Percentiles rank a stretch among this genome's conserved stretches.
Conservation (phyloP, 2,113 vertebrate genomes). For the Mormyrus lacerda region DNA sequence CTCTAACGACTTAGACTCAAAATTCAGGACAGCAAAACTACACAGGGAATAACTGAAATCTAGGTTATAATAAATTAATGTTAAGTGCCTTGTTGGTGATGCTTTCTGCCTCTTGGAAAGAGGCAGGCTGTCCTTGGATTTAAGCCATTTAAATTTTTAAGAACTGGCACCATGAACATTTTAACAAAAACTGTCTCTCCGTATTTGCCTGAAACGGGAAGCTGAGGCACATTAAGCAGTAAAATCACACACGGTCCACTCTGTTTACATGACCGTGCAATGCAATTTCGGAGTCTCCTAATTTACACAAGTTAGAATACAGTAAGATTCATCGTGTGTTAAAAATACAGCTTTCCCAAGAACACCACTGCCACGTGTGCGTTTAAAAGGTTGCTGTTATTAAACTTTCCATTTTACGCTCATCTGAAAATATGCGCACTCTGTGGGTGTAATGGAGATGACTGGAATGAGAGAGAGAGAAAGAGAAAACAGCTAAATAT, state of each 20-base stretch:
- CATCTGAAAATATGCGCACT: constrained; percentile 43
- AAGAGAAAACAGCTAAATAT: constrained; percentile 45
- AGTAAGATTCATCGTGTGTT: neutral
- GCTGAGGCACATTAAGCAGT: neutral
- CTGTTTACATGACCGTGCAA: neutral
- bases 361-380: constrained; percentile 39
- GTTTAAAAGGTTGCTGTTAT: constrained; percentile 41
- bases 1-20: neutral
- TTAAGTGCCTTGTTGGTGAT: constrained; percentile 11
- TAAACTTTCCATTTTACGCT: constrained; percentile 42
- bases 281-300: neutral
- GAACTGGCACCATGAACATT: neutral
- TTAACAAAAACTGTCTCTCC: neutral
- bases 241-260: neutral
- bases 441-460: constrained; percentile 44
- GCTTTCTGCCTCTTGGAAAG: constrained; percentile 2
- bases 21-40: constrained; percentile 17
- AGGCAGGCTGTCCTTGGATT: neutral
- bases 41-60: constrained; percentile 17
- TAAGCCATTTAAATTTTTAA: neutral
- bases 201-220: neutral
- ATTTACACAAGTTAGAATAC: neutral
- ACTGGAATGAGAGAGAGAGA: constrained; percentile 39
- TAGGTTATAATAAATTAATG: constrained; percentile 25
- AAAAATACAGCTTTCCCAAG: neutral